Base-by-base conservation (phyloP, 1,140 invertebrate genomes). In the Nymphalis io region DNA sequence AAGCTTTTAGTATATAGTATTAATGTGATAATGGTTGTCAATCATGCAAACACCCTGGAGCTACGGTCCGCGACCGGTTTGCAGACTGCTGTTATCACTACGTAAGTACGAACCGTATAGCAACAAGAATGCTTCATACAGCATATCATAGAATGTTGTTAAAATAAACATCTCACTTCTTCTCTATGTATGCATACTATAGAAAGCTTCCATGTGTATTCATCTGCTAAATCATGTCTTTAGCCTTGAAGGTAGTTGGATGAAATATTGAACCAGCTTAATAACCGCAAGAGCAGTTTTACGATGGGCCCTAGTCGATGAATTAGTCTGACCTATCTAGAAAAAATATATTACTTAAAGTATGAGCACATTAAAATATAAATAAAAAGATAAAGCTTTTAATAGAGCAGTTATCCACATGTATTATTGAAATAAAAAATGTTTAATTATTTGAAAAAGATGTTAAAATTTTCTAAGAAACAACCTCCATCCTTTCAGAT, bases 1-100 rank as follows among this genome's bases (percentile, higher is more conserved):
- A 71, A 83, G 87, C 85, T 88, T 87, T 72, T 85, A 85, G 82
- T 85, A 78, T 83, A 81, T 85, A 83, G 79, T 89, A 90, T 90
- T 91, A 91, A 91, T 91, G 81, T 89, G 80, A 88, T 88, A 86
- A 90, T 91, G 87, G 88, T 91, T 91, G 87, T 90, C 87, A 83
- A 87, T 91, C 88, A 90, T 90, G 88, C 89, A 84, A 90, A 86
- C 89, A 74, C 65, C 82, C 76, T 80, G 87, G 86, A 86, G 86
- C 78, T 76, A 73, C 76, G 78, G 61, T 71, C 78, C 78, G 80
- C 81, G 82, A 79, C 81, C 81, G 74, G 81, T 81, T 82, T 80
- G 88, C 87, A 84, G 89, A 81, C 83, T 82, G 76, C 83, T 79
- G 75, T 83, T 86, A 80, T 73, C 80, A 83, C 80, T 75, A 76